Conservation (phyloP, 2,797 vertebrate species). For the Lerista edwardsae region DNA sequence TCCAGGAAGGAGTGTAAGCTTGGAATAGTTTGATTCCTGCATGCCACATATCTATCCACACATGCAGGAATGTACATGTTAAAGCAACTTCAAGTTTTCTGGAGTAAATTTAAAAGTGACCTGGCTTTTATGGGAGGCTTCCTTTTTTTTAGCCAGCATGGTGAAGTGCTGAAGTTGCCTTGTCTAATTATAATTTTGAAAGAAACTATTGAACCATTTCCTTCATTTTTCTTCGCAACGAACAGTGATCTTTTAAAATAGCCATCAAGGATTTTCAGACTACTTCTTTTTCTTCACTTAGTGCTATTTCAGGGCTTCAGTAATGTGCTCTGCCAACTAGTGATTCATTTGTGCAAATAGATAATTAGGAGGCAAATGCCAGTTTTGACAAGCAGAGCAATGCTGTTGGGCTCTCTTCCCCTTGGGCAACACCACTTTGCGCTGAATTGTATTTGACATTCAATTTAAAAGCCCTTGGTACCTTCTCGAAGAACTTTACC, state of each 20-base stretch:
- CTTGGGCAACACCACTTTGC: slow-evolving; percentile 33
- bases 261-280: slow-evolving; percentile 11
- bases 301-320: slow-evolving; percentile 1
- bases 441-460: slow-evolving; percentile 68
- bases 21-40: neutral
- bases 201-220: neutral
- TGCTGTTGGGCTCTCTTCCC: slow-evolving; percentile 50
- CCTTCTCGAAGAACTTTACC: slow-evolving; percentile 58
- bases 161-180: neutral
- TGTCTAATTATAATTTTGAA: neutral
- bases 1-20: neutral
- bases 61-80: neutral
- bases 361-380: slow-evolving; percentile 40
- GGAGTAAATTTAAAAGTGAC: neutral
- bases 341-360: slow-evolving; percentile 7
- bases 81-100: neutral
- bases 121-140: too few species aligned
- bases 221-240: neutral
- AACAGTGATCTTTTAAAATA: slow-evolving; percentile 13
- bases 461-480: slow-evolving; percentile 69
- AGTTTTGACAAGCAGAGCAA: slow-evolving; percentile 47
- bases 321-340: slow-evolving; percentile 30
- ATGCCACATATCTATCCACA: too few species aligned
- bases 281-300: neutral
- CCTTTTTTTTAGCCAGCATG: neutral